Conservation (phyloP, 2,113 vertebrate genomes). For the Oncorhynchus kisutch region DNA sequence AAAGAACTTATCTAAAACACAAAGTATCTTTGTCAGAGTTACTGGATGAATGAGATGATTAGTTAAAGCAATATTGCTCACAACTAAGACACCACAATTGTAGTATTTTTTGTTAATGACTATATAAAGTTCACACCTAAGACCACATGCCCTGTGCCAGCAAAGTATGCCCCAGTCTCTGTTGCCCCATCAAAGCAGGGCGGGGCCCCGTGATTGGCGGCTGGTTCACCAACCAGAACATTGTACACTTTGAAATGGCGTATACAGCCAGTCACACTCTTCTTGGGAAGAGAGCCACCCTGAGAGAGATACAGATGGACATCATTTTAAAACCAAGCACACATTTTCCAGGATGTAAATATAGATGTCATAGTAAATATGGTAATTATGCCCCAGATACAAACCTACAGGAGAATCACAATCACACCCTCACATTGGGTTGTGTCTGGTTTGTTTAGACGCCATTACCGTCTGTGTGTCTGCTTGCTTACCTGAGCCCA, state of each 20-base stretch:
- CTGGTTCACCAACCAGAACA: constrained; percentile 57
- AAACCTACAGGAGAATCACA: background rate
- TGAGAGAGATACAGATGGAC: constrained; percentile 5
- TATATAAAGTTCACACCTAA: constrained; percentile 65
- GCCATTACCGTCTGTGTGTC: background rate
- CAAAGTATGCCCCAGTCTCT: constrained; percentile 80
- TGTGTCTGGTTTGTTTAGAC: no score
- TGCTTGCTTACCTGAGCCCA: constrained; percentile 35
- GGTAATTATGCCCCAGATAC: background rate
- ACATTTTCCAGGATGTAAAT: background rate
- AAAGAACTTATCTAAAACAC: constrained; percentile 68
- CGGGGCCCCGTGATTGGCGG: constrained; percentile 58
- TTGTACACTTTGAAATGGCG: constrained; percentile 79
- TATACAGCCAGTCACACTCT: constrained; percentile 80
- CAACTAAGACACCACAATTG: no score
- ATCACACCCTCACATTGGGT: no score
- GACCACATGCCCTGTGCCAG: constrained; percentile 72
- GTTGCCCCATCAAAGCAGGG: constrained; percentile 72
- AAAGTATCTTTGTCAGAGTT: constrained; percentile 1
- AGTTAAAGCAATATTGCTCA: no score
- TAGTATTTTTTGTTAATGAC: background rate
- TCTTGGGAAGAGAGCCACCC: constrained; percentile 71
- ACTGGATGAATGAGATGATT: background rate
- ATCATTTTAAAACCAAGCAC: background rate
- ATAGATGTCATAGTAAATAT: background rate